Conservation (phyloP, 2,797 vertebrate species). For the Acestrorhynchus altus region DNA sequence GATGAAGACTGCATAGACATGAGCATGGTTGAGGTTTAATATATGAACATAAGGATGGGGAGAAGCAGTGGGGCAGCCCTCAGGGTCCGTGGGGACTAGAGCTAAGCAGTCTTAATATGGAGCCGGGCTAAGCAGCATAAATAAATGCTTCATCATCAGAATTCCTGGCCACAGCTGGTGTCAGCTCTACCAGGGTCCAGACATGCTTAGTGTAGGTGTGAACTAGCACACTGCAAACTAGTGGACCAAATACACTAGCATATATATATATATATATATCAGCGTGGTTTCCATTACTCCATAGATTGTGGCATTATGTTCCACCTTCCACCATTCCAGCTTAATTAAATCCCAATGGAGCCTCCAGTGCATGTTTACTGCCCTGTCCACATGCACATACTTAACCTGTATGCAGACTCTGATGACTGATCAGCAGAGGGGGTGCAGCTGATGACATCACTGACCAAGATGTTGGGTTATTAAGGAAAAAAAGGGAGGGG, state of each 20-base stretch:
- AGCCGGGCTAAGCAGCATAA: conserved; percentile 35
- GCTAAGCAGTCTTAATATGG: conserved; percentile 38
- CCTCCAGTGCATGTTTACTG: too few species aligned
- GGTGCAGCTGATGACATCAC: too few species aligned
- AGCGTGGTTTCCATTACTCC: too few species aligned
- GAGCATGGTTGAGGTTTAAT: conserved; percentile 15
- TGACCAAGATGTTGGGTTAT: too few species aligned
- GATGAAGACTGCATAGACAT: background rate
- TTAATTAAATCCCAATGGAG: too few species aligned
- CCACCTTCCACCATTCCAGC: too few species aligned
- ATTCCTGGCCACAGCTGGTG: conserved; percentile 41
- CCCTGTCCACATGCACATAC: too few species aligned
- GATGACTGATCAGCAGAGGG: too few species aligned
- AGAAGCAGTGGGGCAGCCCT: conserved; percentile 5
- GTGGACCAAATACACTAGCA: conserved; percentile 9
- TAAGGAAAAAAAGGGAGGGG: too few species aligned
- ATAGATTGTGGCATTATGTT: too few species aligned
- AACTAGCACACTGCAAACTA: background rate
- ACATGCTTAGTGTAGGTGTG: background rate
- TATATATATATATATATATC: too few species aligned
- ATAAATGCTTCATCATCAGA: conserved; percentile 43
- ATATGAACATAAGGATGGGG: conserved; percentile 21
- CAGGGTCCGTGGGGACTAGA: conserved; percentile 15
- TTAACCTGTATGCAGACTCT: too few species aligned
- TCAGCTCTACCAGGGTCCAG: conserved; percentile 42